These are phyloP conservation scores for Galbula dea DNA, from an alignment of 2,113 vertebrate species.

Conservation along the genomic window DNA sequence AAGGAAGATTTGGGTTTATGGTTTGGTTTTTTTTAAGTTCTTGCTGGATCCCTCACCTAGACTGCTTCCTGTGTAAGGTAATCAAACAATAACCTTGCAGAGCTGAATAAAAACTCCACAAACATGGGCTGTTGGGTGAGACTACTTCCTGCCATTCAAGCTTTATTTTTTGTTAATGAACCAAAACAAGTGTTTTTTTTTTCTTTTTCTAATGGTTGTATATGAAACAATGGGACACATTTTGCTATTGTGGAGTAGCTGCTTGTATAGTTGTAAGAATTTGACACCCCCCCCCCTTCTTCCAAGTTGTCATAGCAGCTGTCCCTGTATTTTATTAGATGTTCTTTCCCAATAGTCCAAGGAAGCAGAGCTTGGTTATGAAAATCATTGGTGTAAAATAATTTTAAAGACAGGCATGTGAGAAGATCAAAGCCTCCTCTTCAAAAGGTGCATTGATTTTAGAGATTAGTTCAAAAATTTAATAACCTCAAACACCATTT, in stretches of 20 bases:
- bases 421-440: conserved; percentile 37
- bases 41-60: background rate
- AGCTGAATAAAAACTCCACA: conserved; percentile 26
- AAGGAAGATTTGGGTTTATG: background rate
- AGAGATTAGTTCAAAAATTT: background rate
- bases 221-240: conserved; percentile 22
- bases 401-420: background rate
- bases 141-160: conserved; percentile 37
- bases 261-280: conserved; percentile 45
- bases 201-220: conserved; percentile 10
- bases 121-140: background rate
- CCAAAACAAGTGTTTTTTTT: conserved; percentile 40
- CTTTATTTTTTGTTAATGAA: conserved; percentile 46
- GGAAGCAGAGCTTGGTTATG: background rate
- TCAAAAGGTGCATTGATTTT: background rate
- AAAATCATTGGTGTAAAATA: conserved; percentile 4
- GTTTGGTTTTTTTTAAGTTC: background rate
- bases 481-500: background rate
- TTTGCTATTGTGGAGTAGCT: conserved; percentile 53
- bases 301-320: conserved; percentile 34
- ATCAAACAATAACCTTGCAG: background rate
- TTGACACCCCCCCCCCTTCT: background rate
- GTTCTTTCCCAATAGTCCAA: conserved; percentile 7
- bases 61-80: background rate
- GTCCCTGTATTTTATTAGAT: conserved; percentile 25